Evolutionary conservation across 92 coral and sea anemone species (phyloP).

Genomic region (Micromussa lordhowensis): DNA sequence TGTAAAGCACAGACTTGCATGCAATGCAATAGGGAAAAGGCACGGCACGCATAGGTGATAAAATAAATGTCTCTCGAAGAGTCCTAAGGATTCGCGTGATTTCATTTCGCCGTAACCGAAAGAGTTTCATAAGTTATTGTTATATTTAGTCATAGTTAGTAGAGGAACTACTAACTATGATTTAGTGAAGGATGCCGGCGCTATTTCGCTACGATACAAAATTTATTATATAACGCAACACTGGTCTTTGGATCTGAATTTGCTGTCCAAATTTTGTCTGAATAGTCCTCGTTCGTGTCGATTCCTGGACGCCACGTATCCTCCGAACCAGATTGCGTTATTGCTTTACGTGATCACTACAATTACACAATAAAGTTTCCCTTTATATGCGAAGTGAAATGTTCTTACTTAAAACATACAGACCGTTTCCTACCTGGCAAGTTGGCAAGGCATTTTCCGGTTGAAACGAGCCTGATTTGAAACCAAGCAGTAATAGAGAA

Average conservation of each 20-base stretch:
- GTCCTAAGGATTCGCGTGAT: background rate
- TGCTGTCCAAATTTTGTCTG: background rate
- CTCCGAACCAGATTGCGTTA: background rate
- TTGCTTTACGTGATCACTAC: background rate
- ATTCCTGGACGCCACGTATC: background rate
- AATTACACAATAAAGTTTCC: background rate
- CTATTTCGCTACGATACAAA: background rate
- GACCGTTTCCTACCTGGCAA: slow-evolving; percentile 9
- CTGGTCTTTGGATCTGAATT: background rate
- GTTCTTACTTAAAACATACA: background rate
- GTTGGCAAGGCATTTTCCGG: slow-evolving; percentile 28
- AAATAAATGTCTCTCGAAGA: background rate
- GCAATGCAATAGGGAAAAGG: background rate
- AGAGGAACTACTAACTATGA: too few relatives aligned
- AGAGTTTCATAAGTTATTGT: background rate
- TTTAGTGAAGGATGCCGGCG: background rate
- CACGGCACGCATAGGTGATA: background rate
- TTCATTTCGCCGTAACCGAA: background rate
- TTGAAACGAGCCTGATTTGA: background rate
- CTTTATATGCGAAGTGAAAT: background rate
- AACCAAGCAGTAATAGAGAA: background rate
- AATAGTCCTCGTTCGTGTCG: background rate
- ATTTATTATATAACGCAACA: background rate
- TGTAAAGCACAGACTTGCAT: background rate
- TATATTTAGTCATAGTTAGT: too few relatives aligned